phyloP scores from a whole-genome alignment of 2,797 vertebrate species.

The Ctenopoma multispine region DNA sequence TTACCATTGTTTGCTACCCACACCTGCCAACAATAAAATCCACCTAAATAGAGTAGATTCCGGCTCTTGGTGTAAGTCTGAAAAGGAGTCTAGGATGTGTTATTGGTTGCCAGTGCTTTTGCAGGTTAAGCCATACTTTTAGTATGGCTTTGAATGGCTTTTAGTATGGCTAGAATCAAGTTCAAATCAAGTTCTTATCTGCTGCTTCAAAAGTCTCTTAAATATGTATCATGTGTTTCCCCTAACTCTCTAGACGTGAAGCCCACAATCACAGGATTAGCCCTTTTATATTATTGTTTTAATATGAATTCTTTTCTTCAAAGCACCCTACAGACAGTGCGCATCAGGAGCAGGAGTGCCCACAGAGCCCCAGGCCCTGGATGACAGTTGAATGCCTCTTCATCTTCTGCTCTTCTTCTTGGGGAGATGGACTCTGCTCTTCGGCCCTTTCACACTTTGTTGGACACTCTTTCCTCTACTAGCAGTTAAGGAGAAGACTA shows the following conservation, averaged over 20 bases:
- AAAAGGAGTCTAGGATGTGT: too few relatives aligned
- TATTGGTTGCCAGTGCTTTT: too few relatives aligned
- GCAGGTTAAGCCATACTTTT: too few relatives aligned
- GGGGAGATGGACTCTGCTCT: conserved; percentile 46
- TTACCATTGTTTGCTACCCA: too few relatives aligned
- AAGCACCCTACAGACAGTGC: conserved; percentile 45
- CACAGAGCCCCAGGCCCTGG: conserved; percentile 54
- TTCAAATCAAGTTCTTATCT: not conserved
- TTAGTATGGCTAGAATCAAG: too few relatives aligned
- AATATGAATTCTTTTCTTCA: conserved; percentile 43
- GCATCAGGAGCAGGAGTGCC: conserved; percentile 51
- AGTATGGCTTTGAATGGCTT: too few relatives aligned
- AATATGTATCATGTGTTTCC: not conserved
- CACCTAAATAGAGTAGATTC: too few relatives aligned
- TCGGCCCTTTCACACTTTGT: conserved; percentile 29
- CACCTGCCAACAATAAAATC: too few relatives aligned
- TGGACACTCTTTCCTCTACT: conserved; percentile 43
- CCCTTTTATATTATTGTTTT: not conserved
- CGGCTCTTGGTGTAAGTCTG: too few relatives aligned
- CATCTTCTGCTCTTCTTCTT: conserved; percentile 22
- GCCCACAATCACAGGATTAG: not conserved
- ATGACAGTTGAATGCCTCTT: conserved; percentile 48
- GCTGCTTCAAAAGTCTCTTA: not conserved
- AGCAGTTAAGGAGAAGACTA: conserved; percentile 55
- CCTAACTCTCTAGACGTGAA: not conserved